These are phyloP conservation scores for Cephalopterus ornatus DNA, from an alignment of 2,113 vertebrate species.

Conservation along the genomic window DNA sequence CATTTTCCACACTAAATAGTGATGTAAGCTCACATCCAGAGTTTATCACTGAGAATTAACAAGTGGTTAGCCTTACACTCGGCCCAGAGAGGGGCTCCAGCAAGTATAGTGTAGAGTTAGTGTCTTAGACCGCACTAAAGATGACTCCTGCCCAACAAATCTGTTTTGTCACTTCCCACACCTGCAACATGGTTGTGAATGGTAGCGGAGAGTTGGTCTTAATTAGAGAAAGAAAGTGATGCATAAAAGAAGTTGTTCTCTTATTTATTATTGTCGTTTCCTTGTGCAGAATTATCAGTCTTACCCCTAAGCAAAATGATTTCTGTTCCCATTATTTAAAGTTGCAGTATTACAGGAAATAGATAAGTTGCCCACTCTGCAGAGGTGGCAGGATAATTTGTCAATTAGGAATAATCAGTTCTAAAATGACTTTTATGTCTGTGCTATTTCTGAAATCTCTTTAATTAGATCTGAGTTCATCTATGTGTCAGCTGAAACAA, in stretches of 20 bases:
- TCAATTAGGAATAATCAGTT: slow-evolving; percentile 65
- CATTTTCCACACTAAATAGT: no score
- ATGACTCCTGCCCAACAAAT: neutral
- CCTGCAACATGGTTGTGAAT: neutral
- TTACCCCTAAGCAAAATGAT: neutral
- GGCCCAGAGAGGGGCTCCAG: neutral
- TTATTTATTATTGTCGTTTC: neutral
- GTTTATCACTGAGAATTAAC: neutral
- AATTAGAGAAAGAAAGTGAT: neutral
- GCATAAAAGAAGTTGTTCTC: neutral
- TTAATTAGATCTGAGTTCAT: slow-evolving; percentile 59
- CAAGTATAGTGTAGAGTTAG: neutral
- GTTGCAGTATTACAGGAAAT: slow-evolving; percentile 55
- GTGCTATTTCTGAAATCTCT: slow-evolving; percentile 59
- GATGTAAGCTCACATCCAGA: neutral
- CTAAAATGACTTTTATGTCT: slow-evolving; percentile 52
- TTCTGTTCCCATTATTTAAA: slow-evolving; percentile 52
- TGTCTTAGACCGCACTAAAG: neutral
- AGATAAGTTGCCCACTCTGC: slow-evolving; percentile 34
- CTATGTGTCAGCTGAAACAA: slow-evolving; percentile 36
- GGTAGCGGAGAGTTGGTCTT: neutral
- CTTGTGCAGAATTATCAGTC: slow-evolving; percentile 11
- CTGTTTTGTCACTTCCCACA: neutral
- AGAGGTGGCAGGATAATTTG: slow-evolving; percentile 60
- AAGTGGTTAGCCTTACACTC: neutral